phyloP scores from a whole-genome alignment of 2,888 invertebrate genomes.

The Erebia epiphron region DNA sequence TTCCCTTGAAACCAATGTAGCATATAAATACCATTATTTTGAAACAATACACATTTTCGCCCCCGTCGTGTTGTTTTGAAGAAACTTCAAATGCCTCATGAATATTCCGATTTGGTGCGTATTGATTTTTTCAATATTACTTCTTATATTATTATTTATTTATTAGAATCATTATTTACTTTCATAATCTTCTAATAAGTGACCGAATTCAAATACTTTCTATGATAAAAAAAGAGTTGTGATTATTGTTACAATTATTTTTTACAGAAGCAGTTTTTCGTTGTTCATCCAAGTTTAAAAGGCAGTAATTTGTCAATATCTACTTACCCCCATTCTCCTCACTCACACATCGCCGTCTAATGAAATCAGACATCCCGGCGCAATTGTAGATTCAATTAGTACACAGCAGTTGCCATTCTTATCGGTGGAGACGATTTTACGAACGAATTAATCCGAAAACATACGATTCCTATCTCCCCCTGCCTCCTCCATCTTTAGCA shows the following conservation, averaged over 20 bases:
- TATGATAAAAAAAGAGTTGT: neutral
- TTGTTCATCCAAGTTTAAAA: slow-evolving; percentile 40
- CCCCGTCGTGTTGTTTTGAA: slow-evolving; percentile 64
- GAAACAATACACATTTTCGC: slow-evolving; percentile 76
- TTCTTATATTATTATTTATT: neutral
- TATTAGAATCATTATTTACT: neutral
- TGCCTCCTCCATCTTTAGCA: slow-evolving; percentile 57
- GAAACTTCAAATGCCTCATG: slow-evolving; percentile 59
- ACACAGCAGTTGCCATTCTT: slow-evolving; percentile 81
- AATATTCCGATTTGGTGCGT: slow-evolving; percentile 51
- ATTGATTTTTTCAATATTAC: slow-evolving; percentile 43
- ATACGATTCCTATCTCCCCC: slow-evolving; percentile 80
- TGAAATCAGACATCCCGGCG: slow-evolving; percentile 79
- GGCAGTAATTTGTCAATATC: slow-evolving; percentile 46
- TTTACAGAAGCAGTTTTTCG: slow-evolving; percentile 22
- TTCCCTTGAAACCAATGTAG: slow-evolving; percentile 82
- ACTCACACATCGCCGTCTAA: slow-evolving; percentile 66
- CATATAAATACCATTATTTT: slow-evolving; percentile 82
- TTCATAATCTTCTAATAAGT: neutral
- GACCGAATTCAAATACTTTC: too few relatives aligned
- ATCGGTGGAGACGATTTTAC: slow-evolving; percentile 82
- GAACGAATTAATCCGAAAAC: slow-evolving; percentile 83
- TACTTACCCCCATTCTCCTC: slow-evolving; percentile 49
- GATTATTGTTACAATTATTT: neutral
- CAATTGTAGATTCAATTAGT: slow-evolving; percentile 83